phyloP scores from a whole-genome alignment of 2,113 vertebrate species.

The Trinectes maculatus region DNA sequence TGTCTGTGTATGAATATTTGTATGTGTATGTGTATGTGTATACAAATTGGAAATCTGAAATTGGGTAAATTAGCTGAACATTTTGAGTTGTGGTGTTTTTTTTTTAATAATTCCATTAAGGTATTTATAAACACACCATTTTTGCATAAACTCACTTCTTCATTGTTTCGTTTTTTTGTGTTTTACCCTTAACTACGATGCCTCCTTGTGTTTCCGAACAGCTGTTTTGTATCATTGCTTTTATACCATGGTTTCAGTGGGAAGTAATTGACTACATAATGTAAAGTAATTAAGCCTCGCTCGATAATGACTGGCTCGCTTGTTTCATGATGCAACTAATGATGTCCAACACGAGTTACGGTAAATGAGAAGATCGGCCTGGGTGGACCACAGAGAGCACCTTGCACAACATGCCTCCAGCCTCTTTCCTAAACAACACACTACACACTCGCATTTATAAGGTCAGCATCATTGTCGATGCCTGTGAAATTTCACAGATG shows the following conservation, averaged over 20 bases:
- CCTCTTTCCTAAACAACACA: conserved; percentile 42
- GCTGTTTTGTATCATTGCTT: neutral
- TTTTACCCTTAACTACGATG: neutral
- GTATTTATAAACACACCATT: too few relatives aligned
- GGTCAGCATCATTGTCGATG: conserved; percentile 65
- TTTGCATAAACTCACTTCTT: neutral
- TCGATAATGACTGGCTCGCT: neutral
- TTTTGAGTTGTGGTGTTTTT: too few relatives aligned
- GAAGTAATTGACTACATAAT: neutral
- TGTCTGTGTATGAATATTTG: too few relatives aligned
- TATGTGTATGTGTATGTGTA: too few relatives aligned
- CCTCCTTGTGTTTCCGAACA: neutral
- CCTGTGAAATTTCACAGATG: conserved; percentile 73
- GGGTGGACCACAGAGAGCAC: neutral
- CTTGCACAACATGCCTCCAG: neutral
- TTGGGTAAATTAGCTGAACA: too few relatives aligned
- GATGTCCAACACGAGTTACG: neutral
- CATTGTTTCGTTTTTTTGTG: neutral
- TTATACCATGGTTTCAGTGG: neutral
- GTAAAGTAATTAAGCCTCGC: neutral
- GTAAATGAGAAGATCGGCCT: conserved; percentile 22
- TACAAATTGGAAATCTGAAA: too few relatives aligned
- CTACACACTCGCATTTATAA: conserved; percentile 59
- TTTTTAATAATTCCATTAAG: too few relatives aligned
- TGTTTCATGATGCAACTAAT: conserved; percentile 3